Conservation (phyloP, 2,888 invertebrate genomes). For the Nemapogon koenigi region DNA sequence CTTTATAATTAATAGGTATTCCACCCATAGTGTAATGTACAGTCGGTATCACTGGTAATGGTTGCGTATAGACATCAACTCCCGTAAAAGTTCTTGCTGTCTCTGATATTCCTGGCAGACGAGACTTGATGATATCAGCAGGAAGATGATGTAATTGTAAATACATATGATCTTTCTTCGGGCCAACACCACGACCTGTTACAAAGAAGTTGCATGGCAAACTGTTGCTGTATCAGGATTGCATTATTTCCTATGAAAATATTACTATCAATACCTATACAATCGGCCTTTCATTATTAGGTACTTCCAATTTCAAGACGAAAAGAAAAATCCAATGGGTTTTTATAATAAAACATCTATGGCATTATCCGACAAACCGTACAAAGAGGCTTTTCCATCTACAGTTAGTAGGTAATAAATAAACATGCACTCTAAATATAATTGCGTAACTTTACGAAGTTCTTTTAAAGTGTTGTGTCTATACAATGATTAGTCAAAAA, state of each 20-base stretch:
- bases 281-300: not conserved
- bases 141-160: constrained; percentile 95
- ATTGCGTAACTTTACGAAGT: too few species aligned
- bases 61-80: constrained; percentile 94
- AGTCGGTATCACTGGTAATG: constrained; percentile 96
- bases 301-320: too few species aligned
- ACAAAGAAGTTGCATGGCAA: too few species aligned
- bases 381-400: too few species aligned
- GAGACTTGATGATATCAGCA: constrained; percentile 79
- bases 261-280: not conserved
- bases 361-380: too few species aligned
- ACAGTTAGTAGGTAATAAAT: too few species aligned
- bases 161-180: constrained; percentile 93
- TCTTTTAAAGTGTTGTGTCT: too few species aligned
- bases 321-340: too few species aligned
- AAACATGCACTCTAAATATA: too few species aligned
- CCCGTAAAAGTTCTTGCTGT: constrained; percentile 98
- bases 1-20: constrained; percentile 94
- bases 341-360: too few species aligned
- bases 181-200: constrained; percentile 89
- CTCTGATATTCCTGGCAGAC: constrained; percentile 94
- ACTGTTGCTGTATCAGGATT: not conserved
- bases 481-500: constrained; percentile 5
- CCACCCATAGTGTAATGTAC: constrained; percentile 99
- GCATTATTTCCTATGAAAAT: not conserved